A percentile compares a stretch with the other conserved stretches of the same genome.
Conservation (phyloP, 2,888 invertebrate species). For the Chelonus formosanus region DNA sequence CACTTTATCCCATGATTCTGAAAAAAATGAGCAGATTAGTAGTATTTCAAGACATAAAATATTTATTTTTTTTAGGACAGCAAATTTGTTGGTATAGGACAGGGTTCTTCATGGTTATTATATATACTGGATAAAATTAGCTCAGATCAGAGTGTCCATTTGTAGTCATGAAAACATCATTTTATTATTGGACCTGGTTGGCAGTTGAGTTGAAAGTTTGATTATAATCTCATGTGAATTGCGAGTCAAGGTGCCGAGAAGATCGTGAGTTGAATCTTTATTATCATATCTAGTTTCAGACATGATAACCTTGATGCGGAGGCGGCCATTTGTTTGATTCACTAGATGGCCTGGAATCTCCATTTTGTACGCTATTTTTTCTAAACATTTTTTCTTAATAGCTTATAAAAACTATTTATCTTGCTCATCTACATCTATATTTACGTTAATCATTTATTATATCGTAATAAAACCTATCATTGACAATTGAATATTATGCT, state of each 20-base stretch:
- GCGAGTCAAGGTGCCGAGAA: constrained; percentile 23
- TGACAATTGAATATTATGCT: no score
- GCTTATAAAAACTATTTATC: background rate
- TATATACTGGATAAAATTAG: constrained; percentile 7
- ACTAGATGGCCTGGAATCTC: constrained; percentile 29
- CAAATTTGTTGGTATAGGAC: constrained; percentile 31
- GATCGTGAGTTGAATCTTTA: constrained; percentile 35
- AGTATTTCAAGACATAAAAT: constrained; percentile 3
- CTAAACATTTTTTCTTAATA: background rate
- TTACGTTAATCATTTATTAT: background rate
- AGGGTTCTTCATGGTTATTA: constrained; percentile 12
- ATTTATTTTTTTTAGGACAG: constrained; percentile 10
- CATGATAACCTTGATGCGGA: constrained; percentile 37
- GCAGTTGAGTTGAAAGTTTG: constrained; percentile 8
- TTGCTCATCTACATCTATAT: constrained; percentile 2
- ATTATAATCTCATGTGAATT: constrained; percentile 2
- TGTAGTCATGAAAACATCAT: constrained; percentile 24
- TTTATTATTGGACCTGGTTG: constrained; percentile 19
- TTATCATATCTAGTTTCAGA: constrained; percentile 42
- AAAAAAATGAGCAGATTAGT: constrained; percentile 8
- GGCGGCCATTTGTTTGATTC: constrained; percentile 34
- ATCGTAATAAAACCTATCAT: no score
- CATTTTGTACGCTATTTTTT: background rate
- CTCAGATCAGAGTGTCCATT: constrained; percentile 7
- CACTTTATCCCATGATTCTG: background rate